Conservation (phyloP, 2,888 invertebrate genomes). For the Marronus borbonicus region DNA sequence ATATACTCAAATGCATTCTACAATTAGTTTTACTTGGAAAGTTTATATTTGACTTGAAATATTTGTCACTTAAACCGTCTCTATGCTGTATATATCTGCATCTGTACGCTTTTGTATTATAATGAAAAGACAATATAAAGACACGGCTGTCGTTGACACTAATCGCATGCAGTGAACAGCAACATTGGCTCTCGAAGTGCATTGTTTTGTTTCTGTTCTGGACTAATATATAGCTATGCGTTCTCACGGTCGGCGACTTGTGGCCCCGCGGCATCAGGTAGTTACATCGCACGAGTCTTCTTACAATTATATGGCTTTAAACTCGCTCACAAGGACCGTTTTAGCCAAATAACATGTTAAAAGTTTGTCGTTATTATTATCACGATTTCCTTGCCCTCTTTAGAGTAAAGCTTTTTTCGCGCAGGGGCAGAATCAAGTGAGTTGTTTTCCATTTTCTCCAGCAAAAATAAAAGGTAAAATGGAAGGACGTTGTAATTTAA, state of each 20-base stretch:
- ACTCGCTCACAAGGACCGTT: no score
- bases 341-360: no score
- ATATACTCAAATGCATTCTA: no score
- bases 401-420: no score
- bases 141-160: constrained; percentile 22
- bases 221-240: constrained; percentile 42
- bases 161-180: constrained; percentile 24
- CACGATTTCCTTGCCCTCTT: no score
- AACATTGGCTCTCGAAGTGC: constrained; percentile 21
- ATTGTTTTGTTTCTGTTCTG: constrained; percentile 47
- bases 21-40: no score
- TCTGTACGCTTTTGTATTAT: background rate
- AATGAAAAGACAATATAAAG: constrained; percentile 29
- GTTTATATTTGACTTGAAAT: no score
- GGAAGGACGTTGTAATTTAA: no score
- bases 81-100: background rate
- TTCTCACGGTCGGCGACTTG: constrained; percentile 51
- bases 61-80: background rate
- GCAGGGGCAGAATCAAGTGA: no score
- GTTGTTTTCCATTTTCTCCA: no score
- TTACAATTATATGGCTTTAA: constrained; percentile 58
- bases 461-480: no score
- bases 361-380: no score
- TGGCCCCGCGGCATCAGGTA: constrained; percentile 60
- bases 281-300: constrained; percentile 59